phyloP scores from a whole-genome alignment of 2,888 invertebrate species.

The Eristalis pertinax region DNA sequence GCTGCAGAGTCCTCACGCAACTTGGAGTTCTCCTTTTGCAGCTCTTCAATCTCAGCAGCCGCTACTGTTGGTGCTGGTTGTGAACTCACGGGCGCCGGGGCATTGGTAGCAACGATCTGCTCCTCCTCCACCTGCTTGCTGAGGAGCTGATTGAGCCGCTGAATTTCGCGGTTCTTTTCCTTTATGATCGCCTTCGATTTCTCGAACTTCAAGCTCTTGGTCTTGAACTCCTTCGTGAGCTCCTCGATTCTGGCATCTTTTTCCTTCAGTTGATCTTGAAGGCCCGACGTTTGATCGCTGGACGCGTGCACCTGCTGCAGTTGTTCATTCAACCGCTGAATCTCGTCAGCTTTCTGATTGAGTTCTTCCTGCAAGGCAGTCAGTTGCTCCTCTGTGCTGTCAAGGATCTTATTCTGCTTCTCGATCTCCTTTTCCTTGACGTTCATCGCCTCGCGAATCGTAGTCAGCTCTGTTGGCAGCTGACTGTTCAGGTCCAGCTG shows the following conservation, averaged over 20 bases:
- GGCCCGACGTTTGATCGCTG: slow-evolving; percentile 29
- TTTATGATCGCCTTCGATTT: slow-evolving; percentile 82
- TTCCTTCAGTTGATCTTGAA: slow-evolving; percentile 16
- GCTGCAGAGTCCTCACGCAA: slow-evolving; percentile 73
- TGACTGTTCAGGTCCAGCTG: slow-evolving; percentile 20
- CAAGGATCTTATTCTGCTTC: slow-evolving; percentile 54
- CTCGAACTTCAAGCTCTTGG: slow-evolving; percentile 83
- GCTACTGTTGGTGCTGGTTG: slow-evolving; percentile 28
- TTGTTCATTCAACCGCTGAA: slow-evolving; percentile 81
- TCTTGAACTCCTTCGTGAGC: slow-evolving; percentile 82
- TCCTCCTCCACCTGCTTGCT: slow-evolving; percentile 75
- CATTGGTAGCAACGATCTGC: slow-evolving; percentile 53
- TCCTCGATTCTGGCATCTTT: slow-evolving; percentile 81
- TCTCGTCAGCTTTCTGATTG: slow-evolving; percentile 81
- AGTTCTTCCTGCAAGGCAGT: slow-evolving; percentile 81
- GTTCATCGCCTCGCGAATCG: slow-evolving; percentile 45
- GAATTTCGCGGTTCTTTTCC: slow-evolving; percentile 84
- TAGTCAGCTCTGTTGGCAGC: slow-evolving; percentile 27
- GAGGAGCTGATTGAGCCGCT: slow-evolving; percentile 76
- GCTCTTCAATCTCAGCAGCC: slow-evolving; percentile 67
- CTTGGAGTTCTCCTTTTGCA: slow-evolving; percentile 73
- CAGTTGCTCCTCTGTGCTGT: slow-evolving; percentile 48
- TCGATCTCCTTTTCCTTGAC: slow-evolving; percentile 54
- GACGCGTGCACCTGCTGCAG: slow-evolving; percentile 72
- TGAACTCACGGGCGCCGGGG: slow-evolving; percentile 36